A percentile compares a stretch with the other conserved stretches of the same genome.
phyloP scores from a whole-genome alignment of 2,797 vertebrate species.

The Pseudocheirus occidentalis region DNA sequence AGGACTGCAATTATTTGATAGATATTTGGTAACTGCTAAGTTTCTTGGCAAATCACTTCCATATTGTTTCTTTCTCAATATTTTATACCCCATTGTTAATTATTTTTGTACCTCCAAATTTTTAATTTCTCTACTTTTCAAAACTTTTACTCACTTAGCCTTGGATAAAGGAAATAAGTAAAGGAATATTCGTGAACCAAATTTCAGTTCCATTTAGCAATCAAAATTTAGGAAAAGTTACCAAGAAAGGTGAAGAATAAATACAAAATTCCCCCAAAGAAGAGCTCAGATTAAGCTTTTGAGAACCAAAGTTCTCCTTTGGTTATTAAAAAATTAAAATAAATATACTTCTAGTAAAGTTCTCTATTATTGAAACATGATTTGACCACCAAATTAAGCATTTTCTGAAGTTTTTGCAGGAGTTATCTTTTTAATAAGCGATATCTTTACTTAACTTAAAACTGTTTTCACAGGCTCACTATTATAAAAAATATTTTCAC shows the following conservation, averaged over 20 bases:
- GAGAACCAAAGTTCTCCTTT: slow-evolving; percentile 24
- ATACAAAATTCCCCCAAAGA: background rate
- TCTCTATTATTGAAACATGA: slow-evolving; percentile 14
- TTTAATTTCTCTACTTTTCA: background rate
- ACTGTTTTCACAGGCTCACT: slow-evolving; percentile 49
- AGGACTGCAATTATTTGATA: background rate
- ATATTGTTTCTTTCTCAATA: background rate
- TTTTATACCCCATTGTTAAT: background rate
- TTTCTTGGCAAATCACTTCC: background rate
- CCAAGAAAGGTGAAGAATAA: slow-evolving; percentile 11
- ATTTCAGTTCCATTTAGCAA: background rate
- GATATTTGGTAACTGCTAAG: background rate
- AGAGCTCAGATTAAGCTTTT: slow-evolving; percentile 2
- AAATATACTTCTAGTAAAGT: slow-evolving; percentile 47
- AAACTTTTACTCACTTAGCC: background rate
- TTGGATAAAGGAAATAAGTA: background rate
- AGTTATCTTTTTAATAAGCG: slow-evolving; percentile 11
- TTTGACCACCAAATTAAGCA: slow-evolving; percentile 54
- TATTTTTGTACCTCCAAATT: background rate
- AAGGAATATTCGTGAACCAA: background rate
- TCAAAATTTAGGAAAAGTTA: background rate
- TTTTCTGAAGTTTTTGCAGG: slow-evolving; percentile 18
- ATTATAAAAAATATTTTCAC: background rate
- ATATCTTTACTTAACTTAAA: slow-evolving; percentile 17
- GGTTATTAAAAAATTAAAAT: slow-evolving; percentile 23